Conservation (phyloP, 2,888 invertebrate species). For the Dryocosmus kuriphilus region DNA sequence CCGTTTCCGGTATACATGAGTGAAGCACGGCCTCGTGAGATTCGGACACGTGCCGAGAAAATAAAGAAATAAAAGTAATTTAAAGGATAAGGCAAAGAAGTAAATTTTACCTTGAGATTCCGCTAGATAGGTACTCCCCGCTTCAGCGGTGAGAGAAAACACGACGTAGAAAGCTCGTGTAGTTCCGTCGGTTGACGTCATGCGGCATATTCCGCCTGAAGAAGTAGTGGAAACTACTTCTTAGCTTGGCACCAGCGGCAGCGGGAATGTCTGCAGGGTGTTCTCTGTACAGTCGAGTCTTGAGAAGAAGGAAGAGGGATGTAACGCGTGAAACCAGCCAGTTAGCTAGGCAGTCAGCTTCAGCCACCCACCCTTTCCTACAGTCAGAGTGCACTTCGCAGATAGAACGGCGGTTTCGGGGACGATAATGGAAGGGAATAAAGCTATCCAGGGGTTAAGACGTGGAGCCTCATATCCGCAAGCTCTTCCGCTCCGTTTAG, state of each 20-base stretch:
- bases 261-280: conserved; percentile 7
- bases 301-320: conserved; percentile 39
- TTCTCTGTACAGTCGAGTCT: not conserved
- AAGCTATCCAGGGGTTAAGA: conserved; percentile 26
- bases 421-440: conserved; percentile 21
- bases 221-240: conserved; percentile 16
- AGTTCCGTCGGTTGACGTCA: conserved; percentile 35
- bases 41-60: not conserved
- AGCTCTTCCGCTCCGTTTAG: conserved; percentile 40
- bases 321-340: conserved; percentile 10
- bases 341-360: conserved; percentile 22
- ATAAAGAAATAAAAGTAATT: no score
- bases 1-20: not conserved
- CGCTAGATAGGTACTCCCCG: not conserved
- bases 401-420: conserved; percentile 20
- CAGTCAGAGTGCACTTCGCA: conserved; percentile 37
- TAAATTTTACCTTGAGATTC: not conserved
- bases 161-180: conserved; percentile 7
- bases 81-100: not conserved
- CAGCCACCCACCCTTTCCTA: conserved; percentile 1
- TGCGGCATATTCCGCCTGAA: conserved; percentile 24
- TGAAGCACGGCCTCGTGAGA: not conserved
- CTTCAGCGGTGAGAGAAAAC: not conserved
- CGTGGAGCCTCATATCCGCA: conserved; percentile 28
- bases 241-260: conserved; percentile 22